Evolutionary conservation across 2,797 vertebrate species (phyloP).

Genomic region (Lacerta bilineata): DNA sequence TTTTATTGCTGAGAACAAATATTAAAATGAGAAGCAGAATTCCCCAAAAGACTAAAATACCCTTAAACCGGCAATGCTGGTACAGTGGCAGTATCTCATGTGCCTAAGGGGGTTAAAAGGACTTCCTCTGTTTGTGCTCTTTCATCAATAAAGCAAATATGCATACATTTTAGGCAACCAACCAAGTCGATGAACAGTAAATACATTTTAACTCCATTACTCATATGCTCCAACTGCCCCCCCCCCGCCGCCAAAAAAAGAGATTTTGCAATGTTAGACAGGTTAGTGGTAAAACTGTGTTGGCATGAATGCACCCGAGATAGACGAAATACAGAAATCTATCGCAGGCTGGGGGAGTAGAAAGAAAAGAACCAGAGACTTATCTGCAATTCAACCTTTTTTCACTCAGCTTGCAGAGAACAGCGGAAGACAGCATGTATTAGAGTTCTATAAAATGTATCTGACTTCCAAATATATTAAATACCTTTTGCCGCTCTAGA

Average conservation of each 20-base stretch:
- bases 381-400: neutral
- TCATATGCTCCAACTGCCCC: neutral
- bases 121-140: neutral
- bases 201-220: constrained; percentile 53
- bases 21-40: constrained; percentile 31
- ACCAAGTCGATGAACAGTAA: constrained; percentile 11
- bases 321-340: constrained; percentile 47
- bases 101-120: neutral
- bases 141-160: constrained; percentile 19
- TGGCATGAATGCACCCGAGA: constrained; percentile 39
- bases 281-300: constrained; percentile 52
- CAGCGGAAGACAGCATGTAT: constrained; percentile 43
- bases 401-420: constrained; percentile 41
- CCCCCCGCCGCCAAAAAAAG: neutral
- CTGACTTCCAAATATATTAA: constrained; percentile 25
- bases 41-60: neutral
- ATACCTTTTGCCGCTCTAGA: constrained; percentile 1
- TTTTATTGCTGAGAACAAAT: constrained; percentile 38
- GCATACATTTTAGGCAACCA: constrained; percentile 18
- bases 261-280: constrained; percentile 14
- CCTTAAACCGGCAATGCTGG: neutral
- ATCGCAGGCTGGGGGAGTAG: constrained; percentile 1
- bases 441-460: neutral
- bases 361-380: neutral
- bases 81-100: neutral